phyloP scores from a whole-genome alignment of 2,888 invertebrate species.

The Colletes collaris region DNA sequence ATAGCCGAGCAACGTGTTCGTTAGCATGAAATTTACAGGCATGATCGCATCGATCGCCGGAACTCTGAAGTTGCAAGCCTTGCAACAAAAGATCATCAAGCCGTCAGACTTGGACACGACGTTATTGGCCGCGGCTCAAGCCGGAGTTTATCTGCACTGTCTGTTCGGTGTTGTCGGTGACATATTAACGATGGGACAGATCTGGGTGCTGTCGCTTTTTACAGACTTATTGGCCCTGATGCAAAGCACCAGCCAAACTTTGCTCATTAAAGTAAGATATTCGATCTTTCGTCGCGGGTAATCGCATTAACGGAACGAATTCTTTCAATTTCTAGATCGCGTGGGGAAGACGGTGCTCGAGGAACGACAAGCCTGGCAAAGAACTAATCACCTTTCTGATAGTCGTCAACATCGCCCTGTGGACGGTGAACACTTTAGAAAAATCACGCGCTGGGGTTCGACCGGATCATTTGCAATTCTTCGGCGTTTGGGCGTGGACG shows the following conservation, averaged over 20 bases:
- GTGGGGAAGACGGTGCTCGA: constrained; percentile 89
- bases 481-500: constrained; percentile 95
- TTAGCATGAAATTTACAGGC: constrained; percentile 61
- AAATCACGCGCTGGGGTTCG: constrained; percentile 93
- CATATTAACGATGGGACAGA: constrained; percentile 84
- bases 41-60: constrained; percentile 74
- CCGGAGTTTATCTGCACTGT: constrained; percentile 92
- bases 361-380: constrained; percentile 91
- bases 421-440: constrained; percentile 93
- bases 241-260: constrained; percentile 92
- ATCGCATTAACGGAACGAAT: background rate
- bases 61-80: constrained; percentile 72
- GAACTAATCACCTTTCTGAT: constrained; percentile 93
- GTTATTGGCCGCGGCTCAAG: constrained; percentile 93
- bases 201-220: constrained; percentile 87
- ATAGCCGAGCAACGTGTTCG: background rate
- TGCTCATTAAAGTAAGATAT: constrained; percentile 86
- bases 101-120: constrained; percentile 89
- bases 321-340: constrained; percentile 81
- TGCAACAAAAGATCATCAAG: constrained; percentile 74
- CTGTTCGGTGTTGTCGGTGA: constrained; percentile 93
- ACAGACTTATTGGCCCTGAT: constrained; percentile 90
- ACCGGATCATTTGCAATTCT: constrained; percentile 92
- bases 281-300: background rate
- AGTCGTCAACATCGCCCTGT: constrained; percentile 92